Base-by-base conservation (phyloP, 2,113 vertebrate species). In the Cryptotis parvus region DNA sequence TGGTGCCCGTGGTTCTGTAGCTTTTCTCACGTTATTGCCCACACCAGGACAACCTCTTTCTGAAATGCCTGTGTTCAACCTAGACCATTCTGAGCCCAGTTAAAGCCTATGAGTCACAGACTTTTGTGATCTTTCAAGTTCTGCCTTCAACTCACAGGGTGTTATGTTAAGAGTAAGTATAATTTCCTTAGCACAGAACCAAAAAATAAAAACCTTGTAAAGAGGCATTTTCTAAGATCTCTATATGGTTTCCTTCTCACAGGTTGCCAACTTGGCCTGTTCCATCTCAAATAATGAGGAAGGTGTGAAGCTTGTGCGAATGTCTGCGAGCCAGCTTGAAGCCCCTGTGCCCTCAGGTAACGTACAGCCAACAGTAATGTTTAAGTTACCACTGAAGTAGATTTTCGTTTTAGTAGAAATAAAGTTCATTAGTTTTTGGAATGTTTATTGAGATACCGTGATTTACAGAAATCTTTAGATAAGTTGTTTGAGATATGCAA, bases 211-310 rank as follows among this genome's bases (percentile, higher is more conserved):
- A n/a, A n/a, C n/a, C n/a, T n/a, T n/a, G n/a, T n/a, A n/a, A n/a
- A n/a, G n/a, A n/a, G n/a, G n/a, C n/a, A n/a, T 22, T 66, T 65
- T 95, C 61, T 96, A 69, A 89, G 24, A 1, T 73, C 9, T 93
- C 22, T 84, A 93, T 86, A 61, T 95, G 11, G 39, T 95, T 65
- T 26, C 22, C 52, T n/a, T 94, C 6, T 69, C 84, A 6, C 70
- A 99, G 99, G 99, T 99, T 93, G 99, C 99, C 95, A 99, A 99
- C 97, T 96, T 99, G 97, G 99, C 99, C 70, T 99, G 99, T 95
- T 99, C 99, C 76, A 99, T 99, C 97, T 99, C 99, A 29, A 99
- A 99, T 96, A 99, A 99, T 3, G 99, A 99, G 95, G 99, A 99
- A 97, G 99, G 99, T 22, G 99, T 99, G 89, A 99, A 99, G 90